Evolutionary conservation across 2,888 invertebrate genomes (phyloP).

Genomic region (Adineta ricciae): DNA sequence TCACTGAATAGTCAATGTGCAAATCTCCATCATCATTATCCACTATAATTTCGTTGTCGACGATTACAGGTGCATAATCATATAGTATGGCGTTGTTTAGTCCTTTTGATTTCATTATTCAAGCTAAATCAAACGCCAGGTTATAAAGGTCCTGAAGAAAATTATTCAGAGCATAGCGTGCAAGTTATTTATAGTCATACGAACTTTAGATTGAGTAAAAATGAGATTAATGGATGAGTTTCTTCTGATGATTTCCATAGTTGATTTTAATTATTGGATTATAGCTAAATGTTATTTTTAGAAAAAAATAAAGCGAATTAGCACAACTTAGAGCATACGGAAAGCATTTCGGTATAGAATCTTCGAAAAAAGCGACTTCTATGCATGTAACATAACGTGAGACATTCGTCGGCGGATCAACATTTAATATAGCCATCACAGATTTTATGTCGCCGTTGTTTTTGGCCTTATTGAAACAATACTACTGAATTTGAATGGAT

Average conservation of each 20-base stretch:
- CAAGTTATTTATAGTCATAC: too few species aligned
- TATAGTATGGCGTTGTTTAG: neutral
- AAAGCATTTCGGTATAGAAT: neutral
- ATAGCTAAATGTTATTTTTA: neutral
- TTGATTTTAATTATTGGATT: neutral
- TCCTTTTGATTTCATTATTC: neutral
- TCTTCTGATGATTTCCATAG: neutral
- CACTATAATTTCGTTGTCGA: too few species aligned
- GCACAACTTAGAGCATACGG: neutral
- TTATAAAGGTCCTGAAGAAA: neutral
- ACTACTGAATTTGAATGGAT: slow-evolving; percentile 9
- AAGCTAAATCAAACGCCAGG: neutral
- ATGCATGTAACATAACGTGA: neutral
- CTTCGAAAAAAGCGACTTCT: neutral
- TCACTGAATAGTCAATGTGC: neutral
- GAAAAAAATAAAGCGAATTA: neutral
- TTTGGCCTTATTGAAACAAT: neutral
- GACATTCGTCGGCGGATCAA: neutral
- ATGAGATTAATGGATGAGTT: neutral
- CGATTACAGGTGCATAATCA: neutral
- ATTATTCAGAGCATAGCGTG: too few species aligned
- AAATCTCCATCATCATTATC: neutral
- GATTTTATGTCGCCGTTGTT: neutral
- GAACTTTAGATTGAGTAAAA: neutral
- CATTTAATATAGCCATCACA: neutral